Conservation (phyloP, 1,140 invertebrate species). For the Zeugodacus cucurbitae region DNA sequence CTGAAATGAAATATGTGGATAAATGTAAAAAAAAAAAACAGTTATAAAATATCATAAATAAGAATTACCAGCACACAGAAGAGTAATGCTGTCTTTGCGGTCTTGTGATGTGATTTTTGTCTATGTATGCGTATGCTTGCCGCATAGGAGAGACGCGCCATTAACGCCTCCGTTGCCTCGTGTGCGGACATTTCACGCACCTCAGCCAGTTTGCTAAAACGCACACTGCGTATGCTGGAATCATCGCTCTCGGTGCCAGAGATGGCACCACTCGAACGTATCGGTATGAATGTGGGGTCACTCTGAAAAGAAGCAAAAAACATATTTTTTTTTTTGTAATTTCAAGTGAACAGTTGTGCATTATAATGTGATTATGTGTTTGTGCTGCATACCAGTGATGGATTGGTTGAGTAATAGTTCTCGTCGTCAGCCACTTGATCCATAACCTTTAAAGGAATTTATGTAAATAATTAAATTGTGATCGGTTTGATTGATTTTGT, state of each 20-base stretch:
- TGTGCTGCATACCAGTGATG: background rate
- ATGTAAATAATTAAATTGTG: too few relatives aligned
- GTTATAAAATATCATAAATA: constrained; percentile 43
- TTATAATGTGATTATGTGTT: background rate
- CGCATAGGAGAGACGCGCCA: constrained; percentile 86
- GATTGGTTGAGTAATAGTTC: constrained; percentile 70
- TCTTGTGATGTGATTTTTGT: constrained; percentile 69
- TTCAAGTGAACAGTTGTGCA: background rate
- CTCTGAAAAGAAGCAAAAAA: constrained; percentile 70
- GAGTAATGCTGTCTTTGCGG: constrained; percentile 78
- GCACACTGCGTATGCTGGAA: constrained; percentile 78
- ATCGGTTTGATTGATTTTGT: too few relatives aligned
- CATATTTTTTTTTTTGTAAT: too few relatives aligned
- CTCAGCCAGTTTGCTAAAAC: constrained; percentile 88
- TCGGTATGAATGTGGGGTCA: constrained; percentile 84
- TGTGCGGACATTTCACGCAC: constrained; percentile 83
- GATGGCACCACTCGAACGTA: constrained; percentile 76
- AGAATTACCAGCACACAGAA: constrained; percentile 82
- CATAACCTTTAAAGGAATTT: constrained; percentile 68
- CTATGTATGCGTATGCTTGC: constrained; percentile 76
- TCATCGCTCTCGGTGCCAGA: constrained; percentile 88
- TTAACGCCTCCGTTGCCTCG: constrained; percentile 84
- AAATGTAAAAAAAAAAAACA: background rate
- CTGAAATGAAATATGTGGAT: constrained; percentile 67
- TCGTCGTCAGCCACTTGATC: constrained; percentile 74